Evolutionary conservation across 2,797 vertebrate genomes (phyloP), one percentile per base, ranked within the genome.

Genomic region (Coluber constrictor): DNA sequence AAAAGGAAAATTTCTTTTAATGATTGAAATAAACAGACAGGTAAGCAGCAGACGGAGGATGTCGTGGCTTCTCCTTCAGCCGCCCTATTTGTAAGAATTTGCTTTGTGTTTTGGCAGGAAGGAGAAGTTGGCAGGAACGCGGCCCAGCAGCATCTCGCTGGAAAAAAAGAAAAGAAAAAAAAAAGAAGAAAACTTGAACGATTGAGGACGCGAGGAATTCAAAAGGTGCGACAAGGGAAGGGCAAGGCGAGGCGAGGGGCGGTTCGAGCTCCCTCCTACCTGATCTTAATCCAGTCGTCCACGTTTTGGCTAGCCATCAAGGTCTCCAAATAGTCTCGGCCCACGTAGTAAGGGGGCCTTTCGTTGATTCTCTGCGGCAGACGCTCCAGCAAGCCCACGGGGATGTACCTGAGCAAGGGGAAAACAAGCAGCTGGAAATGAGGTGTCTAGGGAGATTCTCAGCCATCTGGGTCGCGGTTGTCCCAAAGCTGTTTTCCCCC

Each of bases 81-180:
- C 3, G 0, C 55, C 13, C 98, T 98, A 99, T 70, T 98, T 99
- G 96, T 99, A 99, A 18, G 99, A 98, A 3, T 99, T 99, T 23
- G 99, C 99, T 97, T 99, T 99, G 97, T 99, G 99, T 95, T 99
- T 99, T 0, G 99, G 99, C 96, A 99, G 97, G 96, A 99, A 99
- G 96, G 97, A 98, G 96, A 99, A 99, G 94, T 96, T 97, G 88
- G 97, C 95, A 0, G 99, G 98, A 10, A 99, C 98, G 0, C 98
- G 98, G 90, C 99, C 99, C 90, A 99, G 97, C 5, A 99, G 98
- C 98, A 99, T 98, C 97, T 99, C 99, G 91, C 99, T 99, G 97
- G 5, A 96, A 92, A 55, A 27, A 25, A 15, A 47, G 47, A 15
- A 20, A 7, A n/a, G 12, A 10, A n/a, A n/a, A n/a, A n/a, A n/a